These are phyloP conservation scores for Papilio machaon DNA, from an alignment of 1,140 invertebrate species.

Conservation along the genomic window DNA sequence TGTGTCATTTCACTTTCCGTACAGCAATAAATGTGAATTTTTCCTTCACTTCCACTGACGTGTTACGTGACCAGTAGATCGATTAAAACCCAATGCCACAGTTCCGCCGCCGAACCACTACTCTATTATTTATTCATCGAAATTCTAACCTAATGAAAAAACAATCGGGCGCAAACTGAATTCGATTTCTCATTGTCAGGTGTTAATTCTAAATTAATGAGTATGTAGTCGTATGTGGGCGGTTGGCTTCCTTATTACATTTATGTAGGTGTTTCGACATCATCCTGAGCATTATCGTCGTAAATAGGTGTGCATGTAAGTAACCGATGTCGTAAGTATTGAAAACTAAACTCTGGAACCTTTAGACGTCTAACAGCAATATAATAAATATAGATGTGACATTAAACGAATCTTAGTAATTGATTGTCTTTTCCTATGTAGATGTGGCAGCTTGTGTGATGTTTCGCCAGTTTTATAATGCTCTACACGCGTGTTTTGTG, in stretches of 20 bases:
- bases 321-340: conserved; percentile 53
- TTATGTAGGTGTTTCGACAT: conserved; percentile 31
- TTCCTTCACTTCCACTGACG: conserved; percentile 19
- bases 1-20: conserved; percentile 28
- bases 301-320: conserved; percentile 59
- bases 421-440: conserved; percentile 71
- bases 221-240: conserved; percentile 42
- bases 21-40: conserved; percentile 17
- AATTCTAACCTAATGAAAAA: conserved; percentile 59
- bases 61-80: conserved; percentile 29
- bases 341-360: conserved; percentile 48
- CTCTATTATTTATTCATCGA: conserved; percentile 60
- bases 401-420: conserved; percentile 57
- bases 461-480: conserved; percentile 77
- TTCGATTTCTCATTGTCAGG: conserved; percentile 63
- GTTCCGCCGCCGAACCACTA: conserved; percentile 57
- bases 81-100: conserved; percentile 44
- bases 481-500: conserved; percentile 71
- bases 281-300: conserved; percentile 23
- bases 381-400: conserved; percentile 50
- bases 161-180: conserved; percentile 68
- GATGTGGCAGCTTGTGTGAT: conserved; percentile 77
- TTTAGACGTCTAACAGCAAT: conserved; percentile 45
- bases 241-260: conserved; percentile 25
- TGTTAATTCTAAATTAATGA: conserved; percentile 58